Evolutionary conservation across 2,113 vertebrate species (phyloP), one percentile per base, ranked within the genome.

Genomic region (Cairina moschata): DNA sequence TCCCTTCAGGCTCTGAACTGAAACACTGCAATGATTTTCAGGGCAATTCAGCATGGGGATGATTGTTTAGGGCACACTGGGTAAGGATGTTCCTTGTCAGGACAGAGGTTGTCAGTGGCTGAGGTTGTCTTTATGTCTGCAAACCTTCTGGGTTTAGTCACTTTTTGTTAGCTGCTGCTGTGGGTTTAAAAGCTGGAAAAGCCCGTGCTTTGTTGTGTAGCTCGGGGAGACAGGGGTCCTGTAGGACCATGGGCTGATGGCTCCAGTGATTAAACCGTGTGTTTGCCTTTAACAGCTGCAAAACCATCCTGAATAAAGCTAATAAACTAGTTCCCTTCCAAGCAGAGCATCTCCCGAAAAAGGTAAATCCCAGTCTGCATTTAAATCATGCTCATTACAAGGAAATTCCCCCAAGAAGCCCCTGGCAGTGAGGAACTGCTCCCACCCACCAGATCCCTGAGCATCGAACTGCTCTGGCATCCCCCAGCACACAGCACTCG

Each of bases 401-500:
- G 1, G 50, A 52, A 46, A 71, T 36, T 69, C 42, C 56, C 73
- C 22, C 36, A 34, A 58, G 79, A 69, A 40, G n/a, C 36, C 40
- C 68, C 74, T 1, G 3, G 68, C 74, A 80, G 50, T 9, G 50
- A 88, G 36, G 79, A 88, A 15, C 25, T 40, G 29, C 15, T 59
- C 58, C 79, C 55, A 58, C n/a, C 23, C 42, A 36, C 63, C 13
- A 54, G 56, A 34, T 34, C 62, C 2, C 0, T 8, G 9, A 66
- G 52, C n/a, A 17, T 4, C 5, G 2, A 21, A 11, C 22, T n/a
- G 63, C 69, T 80, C 46, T 3, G 1, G 34, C 4, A 3, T 13
- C 79, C 34, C 59, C 54, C 34, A 32, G 29, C 0, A 0, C 44
- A 17, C 0, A 0, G 13, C 46, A 10, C 28, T 66, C 55, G 17